Percentiles rank a stretch among this genome's conserved stretches.
Conservation (phyloP, 2,888 invertebrate species). For the Schrankia costaestrigalis region DNA sequence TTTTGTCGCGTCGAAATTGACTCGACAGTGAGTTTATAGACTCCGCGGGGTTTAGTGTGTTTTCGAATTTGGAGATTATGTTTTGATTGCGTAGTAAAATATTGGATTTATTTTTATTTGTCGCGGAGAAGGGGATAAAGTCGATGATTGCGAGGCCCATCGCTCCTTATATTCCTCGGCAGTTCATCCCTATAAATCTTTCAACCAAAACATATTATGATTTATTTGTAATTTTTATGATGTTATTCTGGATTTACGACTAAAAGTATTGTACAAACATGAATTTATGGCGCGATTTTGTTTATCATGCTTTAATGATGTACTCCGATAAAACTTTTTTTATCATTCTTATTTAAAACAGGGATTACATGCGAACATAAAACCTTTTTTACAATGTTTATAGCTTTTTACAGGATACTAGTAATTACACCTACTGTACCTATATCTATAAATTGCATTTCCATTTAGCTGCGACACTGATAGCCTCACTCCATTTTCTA, state of each 20-base stretch:
- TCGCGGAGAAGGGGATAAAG: constrained; percentile 23
- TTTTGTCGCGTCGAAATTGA: constrained; percentile 35
- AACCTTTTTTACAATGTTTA: too few species aligned
- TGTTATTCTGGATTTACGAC: constrained; percentile 8
- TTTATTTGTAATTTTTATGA: constrained; percentile 28
- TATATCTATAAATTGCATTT: too few species aligned
- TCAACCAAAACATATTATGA: constrained; percentile 16
- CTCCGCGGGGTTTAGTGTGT: constrained; percentile 28
- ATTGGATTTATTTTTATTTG: constrained; percentile 34
- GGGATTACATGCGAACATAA: too few species aligned
- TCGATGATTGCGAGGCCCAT: constrained; percentile 12
- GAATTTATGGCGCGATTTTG: constrained; percentile 4
- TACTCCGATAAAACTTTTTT: not conserved
- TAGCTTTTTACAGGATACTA: too few species aligned
- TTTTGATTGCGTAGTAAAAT: constrained; percentile 39
- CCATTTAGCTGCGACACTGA: too few species aligned
- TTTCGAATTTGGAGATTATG: constrained; percentile 34
- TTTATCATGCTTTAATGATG: not conserved
- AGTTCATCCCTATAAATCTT: constrained; percentile 28
- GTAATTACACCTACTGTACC: too few species aligned
- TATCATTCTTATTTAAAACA: too few species aligned
- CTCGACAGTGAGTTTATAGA: constrained; percentile 31
- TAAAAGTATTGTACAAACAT: constrained; percentile 1
- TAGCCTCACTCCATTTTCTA: too few species aligned
- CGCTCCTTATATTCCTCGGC: constrained; percentile 20